Evolutionary conservation across 2,113 vertebrate genomes (phyloP).

Genomic region (Platycercus adscitus): DNA sequence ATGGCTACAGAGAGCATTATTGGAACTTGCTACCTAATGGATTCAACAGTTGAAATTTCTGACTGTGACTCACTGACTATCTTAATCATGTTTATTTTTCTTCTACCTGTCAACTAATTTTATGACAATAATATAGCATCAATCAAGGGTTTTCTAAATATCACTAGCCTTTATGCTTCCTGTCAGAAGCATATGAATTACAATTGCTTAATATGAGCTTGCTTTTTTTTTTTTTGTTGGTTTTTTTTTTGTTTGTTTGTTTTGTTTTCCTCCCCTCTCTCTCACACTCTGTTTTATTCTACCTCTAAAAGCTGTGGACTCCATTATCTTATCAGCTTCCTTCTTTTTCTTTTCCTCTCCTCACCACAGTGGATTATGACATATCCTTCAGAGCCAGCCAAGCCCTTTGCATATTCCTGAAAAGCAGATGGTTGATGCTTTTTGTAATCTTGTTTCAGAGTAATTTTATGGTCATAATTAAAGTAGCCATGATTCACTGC

Average conservation of each 20-base stretch:
- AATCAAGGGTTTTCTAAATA: not conserved
- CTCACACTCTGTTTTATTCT: not conserved
- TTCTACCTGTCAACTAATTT: not conserved
- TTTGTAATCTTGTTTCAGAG: not conserved
- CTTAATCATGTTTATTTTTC: not conserved
- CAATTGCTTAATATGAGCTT: not conserved
- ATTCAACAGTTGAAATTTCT: not conserved
- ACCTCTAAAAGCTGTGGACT: not conserved
- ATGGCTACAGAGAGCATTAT: not conserved
- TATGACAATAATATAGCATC: not conserved
- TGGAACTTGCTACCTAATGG: not conserved
- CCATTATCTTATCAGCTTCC: not conserved
- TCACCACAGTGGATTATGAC: not conserved
- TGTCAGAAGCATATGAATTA: not conserved
- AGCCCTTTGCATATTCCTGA: not conserved
- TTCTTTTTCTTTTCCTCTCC: not conserved
- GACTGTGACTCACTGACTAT: not conserved
- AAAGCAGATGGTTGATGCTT: conserved; percentile 6
- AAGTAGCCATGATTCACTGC: not conserved
- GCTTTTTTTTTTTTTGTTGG: not conserved
- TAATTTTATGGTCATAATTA: not conserved
- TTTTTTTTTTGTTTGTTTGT: not conserved
- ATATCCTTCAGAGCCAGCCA: not conserved
- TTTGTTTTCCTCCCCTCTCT: not conserved
- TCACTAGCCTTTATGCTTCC: not conserved